Evolutionary conservation across 2,797 vertebrate species (phyloP).

Genomic region (Alectoris magna): DNA sequence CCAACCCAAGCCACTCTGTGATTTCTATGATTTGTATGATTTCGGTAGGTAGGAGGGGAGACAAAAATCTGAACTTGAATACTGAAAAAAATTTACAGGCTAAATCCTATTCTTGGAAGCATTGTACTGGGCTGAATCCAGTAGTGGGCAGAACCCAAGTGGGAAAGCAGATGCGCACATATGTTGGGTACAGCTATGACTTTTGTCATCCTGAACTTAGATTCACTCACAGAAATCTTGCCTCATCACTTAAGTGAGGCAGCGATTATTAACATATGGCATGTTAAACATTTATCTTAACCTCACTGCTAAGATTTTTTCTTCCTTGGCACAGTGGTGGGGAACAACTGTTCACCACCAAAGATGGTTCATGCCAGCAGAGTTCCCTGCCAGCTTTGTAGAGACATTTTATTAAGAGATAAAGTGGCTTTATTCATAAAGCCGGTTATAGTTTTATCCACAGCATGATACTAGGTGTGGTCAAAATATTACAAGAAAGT

Average conservation of each 20-base stretch:
- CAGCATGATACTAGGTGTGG: background rate
- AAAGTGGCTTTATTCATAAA: background rate
- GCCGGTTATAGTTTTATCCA: background rate
- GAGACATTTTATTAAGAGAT: background rate
- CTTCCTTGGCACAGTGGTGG: background rate
- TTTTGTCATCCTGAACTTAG: background rate
- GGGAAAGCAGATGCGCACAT: background rate
- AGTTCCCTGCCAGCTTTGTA: background rate
- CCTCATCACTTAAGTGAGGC: rapidly evolving
- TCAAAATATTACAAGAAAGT: background rate
- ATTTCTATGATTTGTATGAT: background rate
- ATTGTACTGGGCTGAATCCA: background rate
- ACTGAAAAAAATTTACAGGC: background rate
- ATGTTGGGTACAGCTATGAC: rapidly evolving
- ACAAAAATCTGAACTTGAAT: background rate
- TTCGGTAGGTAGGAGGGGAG: background rate
- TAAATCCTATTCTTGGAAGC: background rate
- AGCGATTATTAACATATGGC: background rate
- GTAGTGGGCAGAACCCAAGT: background rate
- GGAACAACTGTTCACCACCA: background rate
- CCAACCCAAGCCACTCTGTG: no score
- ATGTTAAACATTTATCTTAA: background rate
- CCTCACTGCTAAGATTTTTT: rapidly evolving
- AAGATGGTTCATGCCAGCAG: background rate
- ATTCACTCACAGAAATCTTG: background rate